Base-by-base conservation (phyloP, 2,888 invertebrate genomes). In the Nomada lathburiana region DNA sequence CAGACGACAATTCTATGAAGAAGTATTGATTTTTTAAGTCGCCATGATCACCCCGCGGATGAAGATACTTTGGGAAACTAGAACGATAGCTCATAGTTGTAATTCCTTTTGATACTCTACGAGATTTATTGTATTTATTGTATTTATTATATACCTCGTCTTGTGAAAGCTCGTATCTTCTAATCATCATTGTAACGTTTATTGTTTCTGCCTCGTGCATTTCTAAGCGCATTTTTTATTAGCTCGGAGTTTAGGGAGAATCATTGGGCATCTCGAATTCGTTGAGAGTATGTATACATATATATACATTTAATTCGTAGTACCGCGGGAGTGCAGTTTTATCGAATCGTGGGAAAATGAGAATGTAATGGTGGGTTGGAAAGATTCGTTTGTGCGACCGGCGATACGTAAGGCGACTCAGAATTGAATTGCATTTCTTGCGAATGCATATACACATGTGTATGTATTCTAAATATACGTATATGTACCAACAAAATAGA, bases 101-200 rank as follows among this genome's bases (percentile, higher is more conserved):
- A 80, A 78, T 86, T 85, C 80, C 87, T 86, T 80, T 86, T 86
- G 86, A 86, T 86, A 86, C 87, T 87, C 83, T 74, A 78, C 62
- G 73, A 85, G 81, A 80, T 82, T 80, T 82, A 75, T 71, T 71
- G 60, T 80, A 83, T 80, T 85, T 86, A 85, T 81, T 78, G 65
- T 78, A 57, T 13, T 26, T 76, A 36, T 36, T 36, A 7, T 36
- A 83, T 76, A 87, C 71, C 44, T 76, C 65, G 65, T 76, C 44
- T 69, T 59, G 44, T 29, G 67, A 76, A 53, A 59, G 29, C 68
- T 80, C 57, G 60, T 70, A 57, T 64, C 62, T 73, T 18, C 20
- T 71, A 18, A 62, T 69, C 64, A 52, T 74, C n/a, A 36, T 63
- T 55, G 71, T 62, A 68, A 59, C 55, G 69, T 68, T 53, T 52